phyloP scores from a whole-genome alignment of 2,888 invertebrate genomes.

The Pachycephus smyrnensis region DNA sequence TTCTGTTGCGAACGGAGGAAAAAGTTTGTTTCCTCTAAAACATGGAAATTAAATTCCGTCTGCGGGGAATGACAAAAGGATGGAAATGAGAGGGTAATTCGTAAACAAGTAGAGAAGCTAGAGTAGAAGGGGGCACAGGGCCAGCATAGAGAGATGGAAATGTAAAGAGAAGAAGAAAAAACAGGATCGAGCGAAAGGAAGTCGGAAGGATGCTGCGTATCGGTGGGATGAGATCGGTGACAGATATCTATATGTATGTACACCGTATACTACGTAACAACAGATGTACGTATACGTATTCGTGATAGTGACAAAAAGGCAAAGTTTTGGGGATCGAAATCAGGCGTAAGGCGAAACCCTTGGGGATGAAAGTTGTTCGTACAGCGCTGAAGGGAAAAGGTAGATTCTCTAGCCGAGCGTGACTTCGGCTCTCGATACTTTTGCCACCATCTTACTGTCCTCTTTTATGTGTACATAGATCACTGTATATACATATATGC shows the following conservation, averaged over 20 bases:
- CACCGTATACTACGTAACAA: too few species aligned
- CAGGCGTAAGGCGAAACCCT: conserved; percentile 52
- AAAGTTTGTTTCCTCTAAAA: conserved; percentile 28
- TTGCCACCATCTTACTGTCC: conserved; percentile 25
- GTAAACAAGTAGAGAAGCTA: conserved; percentile 52
- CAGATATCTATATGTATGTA: too few species aligned
- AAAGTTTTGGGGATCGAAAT: conserved; percentile 57
- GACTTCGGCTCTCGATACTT: conserved; percentile 40
- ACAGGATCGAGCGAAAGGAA: conserved; percentile 22
- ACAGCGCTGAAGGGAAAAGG: conserved; percentile 29
- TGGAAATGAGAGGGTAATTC: conserved; percentile 60
- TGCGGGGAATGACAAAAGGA: conserved; percentile 49
- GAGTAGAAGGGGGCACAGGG: conserved; percentile 32
- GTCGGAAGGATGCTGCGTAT: conserved; percentile 16
- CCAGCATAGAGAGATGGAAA: background rate
- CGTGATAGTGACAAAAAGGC: conserved; percentile 34
- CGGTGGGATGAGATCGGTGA: conserved; percentile 19
- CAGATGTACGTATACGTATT: background rate
- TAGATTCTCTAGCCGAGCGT: conserved; percentile 38
- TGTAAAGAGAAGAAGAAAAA: conserved; percentile 17
- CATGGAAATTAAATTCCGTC: conserved; percentile 39
- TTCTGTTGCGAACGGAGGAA: conserved; percentile 11
- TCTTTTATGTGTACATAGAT: too few species aligned
- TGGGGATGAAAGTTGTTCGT: conserved; percentile 51
- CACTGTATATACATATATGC: too few species aligned